phyloP scores from a whole-genome alignment of 2,888 invertebrate genomes.

The Artemia sp. region DNA sequence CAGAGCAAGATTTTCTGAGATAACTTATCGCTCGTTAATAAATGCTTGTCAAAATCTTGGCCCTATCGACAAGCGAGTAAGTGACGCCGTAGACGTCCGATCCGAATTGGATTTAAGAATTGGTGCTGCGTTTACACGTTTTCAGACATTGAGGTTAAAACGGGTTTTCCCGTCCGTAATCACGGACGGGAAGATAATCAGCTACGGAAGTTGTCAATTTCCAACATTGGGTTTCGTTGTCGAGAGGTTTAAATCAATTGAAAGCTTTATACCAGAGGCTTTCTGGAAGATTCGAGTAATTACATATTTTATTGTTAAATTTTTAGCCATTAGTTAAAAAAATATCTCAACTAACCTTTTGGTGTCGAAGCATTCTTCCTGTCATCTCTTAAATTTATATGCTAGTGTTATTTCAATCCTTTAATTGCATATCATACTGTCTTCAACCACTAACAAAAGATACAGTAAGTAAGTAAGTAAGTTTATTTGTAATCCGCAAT shows the following conservation, averaged over 20 bases:
- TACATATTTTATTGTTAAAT: no score
- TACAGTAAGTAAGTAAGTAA: no score
- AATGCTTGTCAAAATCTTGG: constrained; percentile 61
- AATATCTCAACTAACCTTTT: no score
- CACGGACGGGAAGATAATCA: constrained; percentile 57
- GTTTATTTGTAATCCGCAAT: no score
- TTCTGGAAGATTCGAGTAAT: constrained; percentile 86
- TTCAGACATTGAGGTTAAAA: constrained; percentile 80
- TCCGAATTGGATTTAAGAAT: constrained; percentile 79
- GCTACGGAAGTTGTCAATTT: constrained; percentile 98
- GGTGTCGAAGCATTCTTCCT: no score
- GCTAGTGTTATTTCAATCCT: no score
- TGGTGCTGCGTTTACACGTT: constrained; percentile 91
- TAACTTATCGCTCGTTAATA: constrained; percentile 61
- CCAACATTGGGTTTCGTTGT: constrained; percentile 99
- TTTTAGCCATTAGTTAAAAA: no score
- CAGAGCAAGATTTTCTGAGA: constrained; percentile 93
- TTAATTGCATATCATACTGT: no score
- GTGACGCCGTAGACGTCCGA: constrained; percentile 84
- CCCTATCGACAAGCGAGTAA: constrained; percentile 58
- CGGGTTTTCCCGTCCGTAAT: constrained; percentile 56
- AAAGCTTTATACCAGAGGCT: constrained; percentile 72
- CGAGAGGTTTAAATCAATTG: constrained; percentile 78
- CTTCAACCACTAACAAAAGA: no score
- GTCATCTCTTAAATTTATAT: no score